Evolutionary conservation across 2,113 vertebrate genomes (phyloP).

Genomic region (Heterochromis multidens): DNA sequence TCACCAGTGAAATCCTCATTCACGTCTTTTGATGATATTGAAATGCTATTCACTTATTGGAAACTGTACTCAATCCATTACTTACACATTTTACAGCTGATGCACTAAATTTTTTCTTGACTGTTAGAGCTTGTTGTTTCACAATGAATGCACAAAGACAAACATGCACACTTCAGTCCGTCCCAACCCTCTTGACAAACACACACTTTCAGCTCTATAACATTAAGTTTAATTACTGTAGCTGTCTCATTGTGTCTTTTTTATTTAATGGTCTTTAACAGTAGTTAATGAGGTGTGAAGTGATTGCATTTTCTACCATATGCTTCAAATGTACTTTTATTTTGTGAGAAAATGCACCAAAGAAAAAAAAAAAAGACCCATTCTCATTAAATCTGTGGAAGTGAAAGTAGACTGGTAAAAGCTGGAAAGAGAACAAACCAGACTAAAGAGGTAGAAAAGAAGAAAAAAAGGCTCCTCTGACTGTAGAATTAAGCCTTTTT

Average conservation of each 20-base stretch:
- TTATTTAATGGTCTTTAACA: constrained; percentile 18
- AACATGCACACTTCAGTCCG: not conserved
- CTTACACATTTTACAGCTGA: constrained; percentile 7
- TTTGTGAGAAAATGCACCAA: constrained; percentile 32
- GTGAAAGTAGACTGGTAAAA: constrained; percentile 21
- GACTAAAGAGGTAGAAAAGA: constrained; percentile 19
- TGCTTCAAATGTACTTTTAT: constrained; percentile 24
- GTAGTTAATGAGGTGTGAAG: constrained; percentile 23
- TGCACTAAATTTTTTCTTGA: not conserved
- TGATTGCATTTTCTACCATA: constrained; percentile 19
- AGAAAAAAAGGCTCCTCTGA: constrained; percentile 15
- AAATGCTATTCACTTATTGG: not conserved
- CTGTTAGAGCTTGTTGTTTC: not conserved
- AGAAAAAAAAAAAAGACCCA: not conserved
- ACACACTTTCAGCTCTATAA: not conserved
- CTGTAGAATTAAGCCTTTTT: constrained; percentile 37
- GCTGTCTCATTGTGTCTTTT: not conserved
- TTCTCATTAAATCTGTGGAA: constrained; percentile 25
- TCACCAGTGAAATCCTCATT: not conserved
- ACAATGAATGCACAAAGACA: not conserved
- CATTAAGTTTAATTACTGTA: constrained; percentile 18
- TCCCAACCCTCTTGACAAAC: not conserved
- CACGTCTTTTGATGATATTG: not conserved
- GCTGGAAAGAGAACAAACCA: constrained; percentile 39
- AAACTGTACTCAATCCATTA: constrained; percentile 3